Conservation (phyloP, 2,888 invertebrate genomes). For the Drosophila pseudotalamancana region DNA sequence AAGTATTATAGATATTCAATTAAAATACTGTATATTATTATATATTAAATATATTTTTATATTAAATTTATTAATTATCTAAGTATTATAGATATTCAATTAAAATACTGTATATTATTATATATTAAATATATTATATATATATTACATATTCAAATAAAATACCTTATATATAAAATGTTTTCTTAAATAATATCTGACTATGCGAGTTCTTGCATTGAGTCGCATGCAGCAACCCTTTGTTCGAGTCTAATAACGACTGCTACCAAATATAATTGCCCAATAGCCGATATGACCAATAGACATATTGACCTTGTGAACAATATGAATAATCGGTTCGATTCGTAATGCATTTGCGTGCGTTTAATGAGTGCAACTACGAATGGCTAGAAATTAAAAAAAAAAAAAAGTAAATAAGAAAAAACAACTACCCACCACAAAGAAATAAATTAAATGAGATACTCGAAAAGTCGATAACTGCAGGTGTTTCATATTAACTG, state of each 20-base stretch:
- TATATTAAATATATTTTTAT: no score
- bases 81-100: no score
- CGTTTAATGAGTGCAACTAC: slow-evolving; percentile 62
- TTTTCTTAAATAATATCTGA: neutral
- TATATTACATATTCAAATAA: no score
- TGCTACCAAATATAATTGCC: neutral
- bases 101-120: no score
- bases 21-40: no score
- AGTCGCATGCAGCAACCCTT: slow-evolving; percentile 2
- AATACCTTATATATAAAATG: no score
- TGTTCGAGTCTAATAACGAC: neutral
- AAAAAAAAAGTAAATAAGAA: no score
- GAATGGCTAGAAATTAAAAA: slow-evolving; percentile 19
- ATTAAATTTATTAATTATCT: no score
- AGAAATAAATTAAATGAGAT: slow-evolving; percentile 38
- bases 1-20: no score
- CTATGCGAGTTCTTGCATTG: neutral
- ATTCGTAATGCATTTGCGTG: slow-evolving; percentile 67
- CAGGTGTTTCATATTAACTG: slow-evolving; percentile 57
- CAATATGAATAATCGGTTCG: slow-evolving; percentile 20
- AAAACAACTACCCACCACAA: no score
- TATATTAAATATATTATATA: no score
- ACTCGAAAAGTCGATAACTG: slow-evolving; percentile 48
- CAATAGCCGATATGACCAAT: slow-evolving; percentile 14
- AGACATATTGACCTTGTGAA: slow-evolving; percentile 33